Percentiles rank a stretch among this genome's conserved stretches.
Conservation (phyloP, 2,888 invertebrate genomes). For the Oscheius sp. region DNA sequence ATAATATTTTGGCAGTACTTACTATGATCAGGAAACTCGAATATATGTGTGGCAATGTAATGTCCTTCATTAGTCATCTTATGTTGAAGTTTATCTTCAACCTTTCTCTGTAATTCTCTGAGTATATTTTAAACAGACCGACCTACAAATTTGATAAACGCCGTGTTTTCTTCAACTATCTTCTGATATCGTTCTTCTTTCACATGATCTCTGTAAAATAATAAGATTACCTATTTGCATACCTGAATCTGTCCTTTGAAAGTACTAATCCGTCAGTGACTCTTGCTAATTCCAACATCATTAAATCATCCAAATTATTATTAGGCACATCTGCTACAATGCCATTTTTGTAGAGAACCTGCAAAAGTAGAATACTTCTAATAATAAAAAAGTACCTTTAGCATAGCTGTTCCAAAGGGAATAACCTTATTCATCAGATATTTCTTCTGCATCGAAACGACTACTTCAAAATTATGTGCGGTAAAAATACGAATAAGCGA, state of each 20-base stretch:
- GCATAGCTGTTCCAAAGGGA: neutral
- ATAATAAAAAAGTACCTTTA: slow-evolving; percentile 7
- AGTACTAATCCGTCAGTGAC: slow-evolving; percentile 16
- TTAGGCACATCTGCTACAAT: neutral
- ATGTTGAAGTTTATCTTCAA: neutral
- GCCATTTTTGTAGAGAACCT: neutral
- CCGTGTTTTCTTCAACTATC: neutral
- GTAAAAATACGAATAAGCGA: slow-evolving; percentile 22
- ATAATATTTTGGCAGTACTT: neutral
- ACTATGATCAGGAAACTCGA: neutral
- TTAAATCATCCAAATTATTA: slow-evolving; percentile 4
- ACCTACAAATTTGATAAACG: no score
- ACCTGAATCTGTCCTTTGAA: slow-evolving; percentile 19
- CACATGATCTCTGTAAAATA: slow-evolving; percentile 9
- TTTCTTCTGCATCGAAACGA: slow-evolving; percentile 19
- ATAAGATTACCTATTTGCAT: neutral
- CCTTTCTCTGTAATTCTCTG: neutral
- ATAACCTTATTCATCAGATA: slow-evolving; percentile 17
- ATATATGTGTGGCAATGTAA: slow-evolving; percentile 19
- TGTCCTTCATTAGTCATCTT: slow-evolving; percentile 29
- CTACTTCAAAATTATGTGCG: slow-evolving; percentile 21
- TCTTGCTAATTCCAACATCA: slow-evolving; percentile 5
- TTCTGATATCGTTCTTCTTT: neutral
- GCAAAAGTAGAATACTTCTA: neutral
- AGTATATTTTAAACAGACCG: no score